Percentiles rank a stretch among this genome's conserved stretches.
Conservation (phyloP, 2,888 invertebrate species). For the Ophonus ardosiacus region DNA sequence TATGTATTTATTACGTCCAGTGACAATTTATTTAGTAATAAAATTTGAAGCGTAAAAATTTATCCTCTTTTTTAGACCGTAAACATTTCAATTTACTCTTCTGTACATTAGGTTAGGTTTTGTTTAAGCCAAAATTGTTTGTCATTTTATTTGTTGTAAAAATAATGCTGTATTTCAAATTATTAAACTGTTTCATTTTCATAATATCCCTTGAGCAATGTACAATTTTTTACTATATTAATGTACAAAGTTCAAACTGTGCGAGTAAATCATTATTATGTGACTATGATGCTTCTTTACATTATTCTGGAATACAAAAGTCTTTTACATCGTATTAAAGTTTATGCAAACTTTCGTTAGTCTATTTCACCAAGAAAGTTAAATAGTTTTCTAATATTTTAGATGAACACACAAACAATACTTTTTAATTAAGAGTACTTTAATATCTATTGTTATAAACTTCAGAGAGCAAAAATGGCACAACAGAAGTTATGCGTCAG, state of each 20-base stretch:
- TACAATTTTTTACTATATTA: not conserved
- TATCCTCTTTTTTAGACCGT: too few species aligned
- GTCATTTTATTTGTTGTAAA: not conserved
- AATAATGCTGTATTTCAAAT: not conserved
- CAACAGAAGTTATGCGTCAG: not conserved
- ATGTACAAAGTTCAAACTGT: not conserved
- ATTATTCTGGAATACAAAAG: conserved; percentile 8
- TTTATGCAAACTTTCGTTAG: not conserved
- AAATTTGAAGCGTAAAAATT: too few species aligned
- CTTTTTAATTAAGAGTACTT: not conserved
- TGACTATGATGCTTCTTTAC: not conserved
- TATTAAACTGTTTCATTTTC: not conserved
- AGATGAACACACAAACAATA: not conserved
- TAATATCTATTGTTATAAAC: not conserved
- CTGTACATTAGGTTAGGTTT: too few species aligned
- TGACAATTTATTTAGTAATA: too few species aligned
- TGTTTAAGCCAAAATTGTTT: too few species aligned
- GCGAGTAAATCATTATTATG: conserved; percentile 9
- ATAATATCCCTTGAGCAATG: not conserved
- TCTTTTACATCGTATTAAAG: not conserved
- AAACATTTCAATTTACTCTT: too few species aligned
- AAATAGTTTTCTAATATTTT: not conserved
- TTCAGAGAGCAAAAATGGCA: not conserved
- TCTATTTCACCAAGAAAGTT: not conserved
- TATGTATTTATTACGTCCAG: too few species aligned